Conservation (phyloP, 2,797 vertebrate species). For the Hybognathus amarus region DNA sequence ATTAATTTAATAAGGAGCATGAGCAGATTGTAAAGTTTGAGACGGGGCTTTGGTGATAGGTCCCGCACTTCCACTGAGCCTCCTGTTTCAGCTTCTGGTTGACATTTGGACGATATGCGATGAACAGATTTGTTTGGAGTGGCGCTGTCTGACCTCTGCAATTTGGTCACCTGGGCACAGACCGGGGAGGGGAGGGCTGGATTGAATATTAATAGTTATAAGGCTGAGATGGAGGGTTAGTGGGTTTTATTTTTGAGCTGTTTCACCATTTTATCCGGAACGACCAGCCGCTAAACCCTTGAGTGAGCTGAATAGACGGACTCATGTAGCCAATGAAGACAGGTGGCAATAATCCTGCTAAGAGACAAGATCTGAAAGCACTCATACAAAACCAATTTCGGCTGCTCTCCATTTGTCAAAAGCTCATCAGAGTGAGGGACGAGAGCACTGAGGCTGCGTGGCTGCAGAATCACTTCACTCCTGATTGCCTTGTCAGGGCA, state of each 20-base stretch:
- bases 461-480: slow-evolving; percentile 79
- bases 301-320: slow-evolving; percentile 80
- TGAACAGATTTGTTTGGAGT: slow-evolving; percentile 65
- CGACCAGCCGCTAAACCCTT: slow-evolving; percentile 27
- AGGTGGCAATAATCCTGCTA: slow-evolving; percentile 83
- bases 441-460: slow-evolving; percentile 71
- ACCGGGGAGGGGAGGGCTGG: slow-evolving; percentile 17
- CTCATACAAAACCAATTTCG: slow-evolving; percentile 82
- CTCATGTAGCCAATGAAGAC: slow-evolving; percentile 81
- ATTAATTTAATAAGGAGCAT: slow-evolving; percentile 66
- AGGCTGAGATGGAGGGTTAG: slow-evolving; percentile 33
- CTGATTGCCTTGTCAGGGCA: slow-evolving; percentile 82
- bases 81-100: slow-evolving; percentile 59
- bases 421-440: slow-evolving; percentile 81
- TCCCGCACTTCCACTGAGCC: slow-evolving; percentile 50
- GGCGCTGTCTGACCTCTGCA: slow-evolving; percentile 61
- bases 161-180: slow-evolving; percentile 33
- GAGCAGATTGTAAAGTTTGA: slow-evolving; percentile 64
- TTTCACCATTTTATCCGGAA: slow-evolving; percentile 26
- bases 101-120: slow-evolving; percentile 56
- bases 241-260: neutral
- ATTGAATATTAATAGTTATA: slow-evolving; percentile 42
- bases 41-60: slow-evolving; percentile 63
- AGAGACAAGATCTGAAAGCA: slow-evolving; percentile 78
- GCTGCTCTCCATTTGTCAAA: slow-evolving; percentile 79